Evolutionary conservation across 2,797 vertebrate species (phyloP).

Genomic region (Echiichthys vipera): DNA sequence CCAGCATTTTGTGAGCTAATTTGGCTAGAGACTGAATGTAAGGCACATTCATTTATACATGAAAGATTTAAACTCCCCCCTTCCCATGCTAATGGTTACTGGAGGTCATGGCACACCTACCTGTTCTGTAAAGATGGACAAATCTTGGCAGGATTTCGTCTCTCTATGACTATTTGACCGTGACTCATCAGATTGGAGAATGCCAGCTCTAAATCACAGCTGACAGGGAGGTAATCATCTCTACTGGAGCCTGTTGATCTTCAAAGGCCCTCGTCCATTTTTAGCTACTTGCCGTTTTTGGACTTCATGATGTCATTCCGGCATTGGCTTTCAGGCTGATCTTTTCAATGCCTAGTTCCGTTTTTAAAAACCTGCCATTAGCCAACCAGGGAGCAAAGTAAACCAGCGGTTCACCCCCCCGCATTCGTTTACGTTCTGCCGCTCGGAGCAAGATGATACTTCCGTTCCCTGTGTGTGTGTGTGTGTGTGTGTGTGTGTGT

Average conservation of each 20-base stretch:
- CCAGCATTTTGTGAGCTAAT: too few relatives aligned
- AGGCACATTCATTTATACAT: too few relatives aligned
- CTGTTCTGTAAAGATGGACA: background rate
- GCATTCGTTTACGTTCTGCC: conserved; percentile 24
- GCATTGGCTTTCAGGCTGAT: conserved; percentile 41
- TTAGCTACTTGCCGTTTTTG: conserved; percentile 52
- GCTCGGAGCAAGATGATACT: conserved; percentile 51
- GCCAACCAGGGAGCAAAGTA: conserved; percentile 40
- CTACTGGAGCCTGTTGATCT: conserved; percentile 55
- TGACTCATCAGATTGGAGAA: conserved; percentile 35
- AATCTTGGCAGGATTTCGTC: conserved; percentile 35
- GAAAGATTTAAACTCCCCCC: background rate
- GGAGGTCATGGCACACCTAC: conserved; percentile 18
- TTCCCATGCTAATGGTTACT: background rate
- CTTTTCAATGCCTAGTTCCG: conserved; percentile 45
- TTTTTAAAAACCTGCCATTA: conserved; percentile 66
- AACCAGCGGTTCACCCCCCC: conserved; percentile 40
- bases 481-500: background rate
- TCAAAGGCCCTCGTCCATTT: conserved; percentile 61
- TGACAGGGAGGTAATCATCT: conserved; percentile 61
- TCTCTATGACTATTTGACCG: conserved; percentile 27
- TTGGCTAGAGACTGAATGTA: too few relatives aligned
- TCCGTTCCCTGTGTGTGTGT: conserved; percentile 19
- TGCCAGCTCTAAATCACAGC: conserved; percentile 40
- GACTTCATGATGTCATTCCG: conserved; percentile 65